phyloP scores from a whole-genome alignment of 2,888 invertebrate genomes.

The Drosophila phalerata region DNA sequence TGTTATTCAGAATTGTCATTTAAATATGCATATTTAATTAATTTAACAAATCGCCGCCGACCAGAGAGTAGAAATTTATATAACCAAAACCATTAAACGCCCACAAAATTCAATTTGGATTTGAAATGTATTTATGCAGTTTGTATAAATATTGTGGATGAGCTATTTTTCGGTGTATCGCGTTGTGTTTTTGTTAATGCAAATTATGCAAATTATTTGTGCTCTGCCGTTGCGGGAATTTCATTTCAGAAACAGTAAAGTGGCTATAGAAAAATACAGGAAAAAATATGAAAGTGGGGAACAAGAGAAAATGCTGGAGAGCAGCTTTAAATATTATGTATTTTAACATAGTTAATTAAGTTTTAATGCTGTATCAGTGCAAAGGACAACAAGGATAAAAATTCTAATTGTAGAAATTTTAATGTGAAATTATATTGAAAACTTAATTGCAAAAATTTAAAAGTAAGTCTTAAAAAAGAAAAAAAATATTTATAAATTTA shows the following conservation, averaged over 20 bases:
- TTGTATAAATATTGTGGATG: slow-evolving; percentile 17
- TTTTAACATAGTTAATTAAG: slow-evolving; percentile 5
- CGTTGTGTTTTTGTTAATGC: slow-evolving; percentile 48
- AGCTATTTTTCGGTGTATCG: slow-evolving; percentile 30
- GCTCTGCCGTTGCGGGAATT: slow-evolving; percentile 4
- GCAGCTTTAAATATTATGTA: slow-evolving; percentile 6
- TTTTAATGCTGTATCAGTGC: not conserved
- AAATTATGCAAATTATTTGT: slow-evolving; percentile 66
- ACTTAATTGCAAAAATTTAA: not conserved
- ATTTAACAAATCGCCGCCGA: slow-evolving; percentile 43
- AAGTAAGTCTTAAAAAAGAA: no score
- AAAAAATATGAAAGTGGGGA: not conserved
- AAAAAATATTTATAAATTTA: no score
- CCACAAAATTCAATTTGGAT: slow-evolving; percentile 62
- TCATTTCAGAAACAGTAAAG: slow-evolving; percentile 5
- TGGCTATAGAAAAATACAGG: slow-evolving; percentile 1
- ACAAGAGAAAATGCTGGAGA: slow-evolving; percentile 7
- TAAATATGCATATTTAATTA: slow-evolving; percentile 70
- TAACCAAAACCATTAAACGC: slow-evolving; percentile 16
- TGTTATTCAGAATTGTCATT: slow-evolving; percentile 51
- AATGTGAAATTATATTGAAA: no score
- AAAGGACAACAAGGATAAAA: not conserved
- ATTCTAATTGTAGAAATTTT: no score
- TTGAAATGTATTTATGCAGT: slow-evolving; percentile 38
- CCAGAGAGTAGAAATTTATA: slow-evolving; percentile 14